Conservation (phyloP, 2,888 invertebrate species). For the Cetonia aurata region DNA sequence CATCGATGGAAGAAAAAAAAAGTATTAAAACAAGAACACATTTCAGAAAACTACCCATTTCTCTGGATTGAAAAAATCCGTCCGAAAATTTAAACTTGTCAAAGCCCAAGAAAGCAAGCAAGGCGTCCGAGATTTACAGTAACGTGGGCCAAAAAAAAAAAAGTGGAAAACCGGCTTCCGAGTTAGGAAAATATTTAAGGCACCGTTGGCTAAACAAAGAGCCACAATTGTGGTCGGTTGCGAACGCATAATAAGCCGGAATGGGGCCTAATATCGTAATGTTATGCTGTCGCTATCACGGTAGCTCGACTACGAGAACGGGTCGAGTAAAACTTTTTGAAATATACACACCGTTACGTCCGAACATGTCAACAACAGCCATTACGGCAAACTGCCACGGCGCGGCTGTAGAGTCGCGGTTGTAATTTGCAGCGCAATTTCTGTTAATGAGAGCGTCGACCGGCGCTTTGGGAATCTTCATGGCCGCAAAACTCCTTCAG, state of each 20-base stretch:
- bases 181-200: neutral
- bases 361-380: slow-evolving; percentile 36
- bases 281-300: neutral
- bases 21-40: neutral
- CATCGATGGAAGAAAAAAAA: too few species aligned
- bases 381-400: slow-evolving; percentile 15
- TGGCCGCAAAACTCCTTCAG: neutral
- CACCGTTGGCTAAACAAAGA: neutral
- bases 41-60: neutral
- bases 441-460: slow-evolving; percentile 15
- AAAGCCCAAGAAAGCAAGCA: neutral
- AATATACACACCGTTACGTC: slow-evolving; percentile 26
- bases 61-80: neutral
- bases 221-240: neutral
- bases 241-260: neutral
- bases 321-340: slow-evolving; percentile 26
- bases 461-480: slow-evolving; percentile 10
- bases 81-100: neutral
- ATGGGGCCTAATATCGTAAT: neutral
- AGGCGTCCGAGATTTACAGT: neutral
- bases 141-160: neutral
- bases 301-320: slow-evolving; percentile 9
- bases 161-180: neutral
- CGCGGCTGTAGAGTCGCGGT: neutral
- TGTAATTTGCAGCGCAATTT: slow-evolving; percentile 30